A percentile compares a stretch with the other conserved stretches of the same genome.
phyloP scores from a whole-genome alignment of 2,113 vertebrate species.

The Salvator merianae region DNA sequence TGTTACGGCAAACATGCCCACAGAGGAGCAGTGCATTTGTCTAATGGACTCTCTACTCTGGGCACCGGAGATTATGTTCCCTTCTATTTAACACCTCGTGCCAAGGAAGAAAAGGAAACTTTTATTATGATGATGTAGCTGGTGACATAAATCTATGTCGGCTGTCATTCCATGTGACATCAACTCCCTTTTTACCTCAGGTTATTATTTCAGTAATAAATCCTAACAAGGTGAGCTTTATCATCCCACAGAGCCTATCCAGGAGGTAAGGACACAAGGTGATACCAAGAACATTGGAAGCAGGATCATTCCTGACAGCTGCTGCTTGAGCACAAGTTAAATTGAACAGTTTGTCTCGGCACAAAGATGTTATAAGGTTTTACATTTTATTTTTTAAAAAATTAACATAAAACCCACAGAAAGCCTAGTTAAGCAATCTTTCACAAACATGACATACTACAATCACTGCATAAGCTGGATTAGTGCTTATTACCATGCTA shows the following conservation, averaged over 20 bases:
- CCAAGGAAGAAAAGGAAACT: constrained; percentile 53
- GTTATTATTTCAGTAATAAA: constrained; percentile 80
- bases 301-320: constrained; percentile 82
- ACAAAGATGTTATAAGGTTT: constrained; percentile 82
- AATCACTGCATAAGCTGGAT: constrained; percentile 83
- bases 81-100: constrained; percentile 69
- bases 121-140: constrained; percentile 62
- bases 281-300: constrained; percentile 71
- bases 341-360: constrained; percentile 82
- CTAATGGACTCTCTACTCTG: constrained; percentile 56
- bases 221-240: constrained; percentile 76
- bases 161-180: constrained; percentile 69
- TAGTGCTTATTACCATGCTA: constrained; percentile 81
- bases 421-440: constrained; percentile 79
- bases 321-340: constrained; percentile 79
- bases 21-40: constrained; percentile 30
- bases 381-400: constrained; percentile 82
- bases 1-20: constrained; percentile 43
- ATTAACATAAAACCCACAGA: constrained; percentile 83
- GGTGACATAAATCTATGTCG: constrained; percentile 68
- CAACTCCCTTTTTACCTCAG: constrained; percentile 66
- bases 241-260: constrained; percentile 66
- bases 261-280: constrained; percentile 77
- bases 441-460: constrained; percentile 83
- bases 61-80: constrained; percentile 59